Percentiles rank a stretch among this genome's conserved stretches.
Conservation (phyloP, 2,113 vertebrate species). For the Garra rufa region DNA sequence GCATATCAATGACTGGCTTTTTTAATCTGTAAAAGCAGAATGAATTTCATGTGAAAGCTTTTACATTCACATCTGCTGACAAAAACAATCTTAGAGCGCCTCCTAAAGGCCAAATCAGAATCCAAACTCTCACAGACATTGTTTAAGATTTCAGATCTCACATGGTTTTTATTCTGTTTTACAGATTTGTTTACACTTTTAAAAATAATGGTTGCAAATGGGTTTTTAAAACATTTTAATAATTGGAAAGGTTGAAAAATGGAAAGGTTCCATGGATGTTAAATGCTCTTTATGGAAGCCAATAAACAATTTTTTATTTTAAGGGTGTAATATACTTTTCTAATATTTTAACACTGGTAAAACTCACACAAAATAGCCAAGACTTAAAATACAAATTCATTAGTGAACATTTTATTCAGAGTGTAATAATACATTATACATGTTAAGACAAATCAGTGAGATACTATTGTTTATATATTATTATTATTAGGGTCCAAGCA, state of each 20-base stretch:
- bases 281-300: no score
- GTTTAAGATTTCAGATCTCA: not conserved
- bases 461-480: no score
- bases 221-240: no score
- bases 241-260: no score
- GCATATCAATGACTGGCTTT: not conserved
- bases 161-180: not conserved
- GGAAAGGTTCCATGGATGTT: not conserved
- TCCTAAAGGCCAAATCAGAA: slow-evolving; percentile 62
- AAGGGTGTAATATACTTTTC: not conserved
- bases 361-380: no score
- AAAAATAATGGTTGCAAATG: not conserved
- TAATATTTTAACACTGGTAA: no score
- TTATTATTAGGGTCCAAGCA: no score
- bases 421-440: no score
- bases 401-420: no score
- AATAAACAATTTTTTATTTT: not conserved
- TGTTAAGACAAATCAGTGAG: no score
- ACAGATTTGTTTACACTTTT: not conserved
- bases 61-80: not conserved
- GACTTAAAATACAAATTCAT: no score
- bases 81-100: slow-evolving; percentile 66
- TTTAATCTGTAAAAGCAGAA: not conserved
- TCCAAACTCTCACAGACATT: no score
- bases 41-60: not conserved